Base-by-base conservation (phyloP, 2,113 vertebrate genomes). In the Nannobrachium achirus region DNA sequence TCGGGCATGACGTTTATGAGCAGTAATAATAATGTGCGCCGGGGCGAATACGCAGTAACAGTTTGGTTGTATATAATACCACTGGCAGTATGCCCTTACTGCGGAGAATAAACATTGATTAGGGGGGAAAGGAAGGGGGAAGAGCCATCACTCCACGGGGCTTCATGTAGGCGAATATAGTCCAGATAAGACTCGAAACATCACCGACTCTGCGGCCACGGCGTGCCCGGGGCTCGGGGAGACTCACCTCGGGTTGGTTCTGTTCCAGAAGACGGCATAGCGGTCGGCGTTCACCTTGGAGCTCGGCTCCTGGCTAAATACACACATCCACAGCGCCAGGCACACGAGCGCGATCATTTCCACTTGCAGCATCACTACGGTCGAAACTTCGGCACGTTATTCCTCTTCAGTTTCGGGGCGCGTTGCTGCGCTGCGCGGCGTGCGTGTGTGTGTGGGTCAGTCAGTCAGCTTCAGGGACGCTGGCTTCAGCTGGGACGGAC, bases 251-350 rank as follows among this genome's bases (percentile, higher is more conserved):
- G 95, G 93, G 91, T 98, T 98, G 93, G 93, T 95, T 89, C 95
- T 95, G 95, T 98, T 98, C 97, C 97, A 98, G 93, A 95, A 97
- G 89, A 98, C 97, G 62, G 97, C 96, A 89, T 97, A 98, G 91
- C 97, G 96, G 89, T 98, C 97, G 59, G 97, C 97, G 86, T 96
- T 95, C 90, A 94, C 94, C 93, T 98, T 98, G 92, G 96, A 95
- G 90, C 96, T 93, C 73, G 96, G 95, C 86, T 98, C 96, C 89
- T 98, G 97, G 92, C 95, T 93, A 87, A 94, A 88, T 84, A 94
- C 97, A 91, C 96, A 96, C 95, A 94, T 94, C 95, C 96, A 95
- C 85, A 98, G 94, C 92, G 95, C 77, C 93, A 95, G 92, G 86
- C 93, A 94, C 82, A 96, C 69, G 89, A 96, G 92, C 87, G 94